Evolutionary conservation across 2,888 invertebrate species (phyloP), one percentile per base, ranked within the genome.

Genomic region (Ectemnius continuus): DNA sequence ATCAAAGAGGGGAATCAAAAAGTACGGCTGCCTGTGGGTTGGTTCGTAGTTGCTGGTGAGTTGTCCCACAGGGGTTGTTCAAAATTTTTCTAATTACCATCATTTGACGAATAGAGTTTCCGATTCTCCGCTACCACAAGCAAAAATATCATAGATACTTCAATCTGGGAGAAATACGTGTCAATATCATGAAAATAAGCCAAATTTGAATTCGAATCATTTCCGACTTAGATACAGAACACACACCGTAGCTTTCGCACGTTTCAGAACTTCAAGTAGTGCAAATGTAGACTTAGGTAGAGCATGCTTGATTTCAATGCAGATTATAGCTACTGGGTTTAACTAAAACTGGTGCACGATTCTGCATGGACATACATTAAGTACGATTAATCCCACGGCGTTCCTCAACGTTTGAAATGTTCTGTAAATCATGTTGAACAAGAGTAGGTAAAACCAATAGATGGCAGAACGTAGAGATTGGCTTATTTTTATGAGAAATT

Each of bases 151-250:
- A 36, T 64, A 20, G 4, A 47, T 62, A 62, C 16, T 18, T 60
- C 14, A 11, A 70, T 60, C 26, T 26, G n/a, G 63, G 14, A 61
- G 56, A 76, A 68, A 72, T 73, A 52, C 36, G 46, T 61, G 52
- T 86, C 87, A 86, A 87, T 88, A 86, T 84, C 89, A 90, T 89
- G 88, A 90, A 90, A 90, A 90, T 89, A 90, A 90, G 90, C 89
- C 88, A 87, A 67, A 83, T 72, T 74, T 70, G 11, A 62, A 62
- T 4, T 18, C 6, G 20, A 48, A 61, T 47, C 14, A 2, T 28
- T 26, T 0, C 8, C 56, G 28, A 59, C 26, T 58, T 20, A 20
- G 36, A 47, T 20, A 16, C 75, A 61, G 36, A 36, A 36, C 36
- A 36, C 36, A 36, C 36, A 36, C 36, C 36, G 36, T 65, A 52